A percentile compares a stretch with the other conserved stretches of the same genome.
Conservation (phyloP, 2,888 invertebrate genomes). For the Machimus rusticus region DNA sequence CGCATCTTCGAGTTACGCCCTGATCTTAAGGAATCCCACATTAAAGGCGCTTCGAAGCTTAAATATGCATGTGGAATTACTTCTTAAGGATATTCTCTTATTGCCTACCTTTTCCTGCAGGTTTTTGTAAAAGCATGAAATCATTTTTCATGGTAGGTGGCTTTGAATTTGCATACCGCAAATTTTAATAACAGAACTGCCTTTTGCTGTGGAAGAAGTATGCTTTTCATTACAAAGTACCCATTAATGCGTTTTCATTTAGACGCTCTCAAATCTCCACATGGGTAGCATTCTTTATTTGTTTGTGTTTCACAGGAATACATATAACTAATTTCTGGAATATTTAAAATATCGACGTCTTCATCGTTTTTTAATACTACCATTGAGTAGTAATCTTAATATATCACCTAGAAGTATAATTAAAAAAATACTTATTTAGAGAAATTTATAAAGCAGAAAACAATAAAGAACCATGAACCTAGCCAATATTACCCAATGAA, state of each 20-base stretch:
- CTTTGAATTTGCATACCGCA: background rate
- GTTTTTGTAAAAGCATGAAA: background rate
- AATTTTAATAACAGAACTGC: background rate
- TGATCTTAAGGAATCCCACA: slow-evolving; percentile 13
- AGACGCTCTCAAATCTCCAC: background rate
- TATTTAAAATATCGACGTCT: background rate
- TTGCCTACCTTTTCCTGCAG: background rate
- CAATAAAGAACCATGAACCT: too few relatives aligned
- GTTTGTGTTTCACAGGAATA: background rate
- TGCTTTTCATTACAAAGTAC: background rate
- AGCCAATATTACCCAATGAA: too few relatives aligned
- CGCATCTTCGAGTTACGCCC: background rate
- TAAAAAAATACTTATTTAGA: too few relatives aligned
- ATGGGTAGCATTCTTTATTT: background rate
- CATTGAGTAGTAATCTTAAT: background rate
- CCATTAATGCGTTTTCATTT: background rate
- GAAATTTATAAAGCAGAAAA: too few relatives aligned
- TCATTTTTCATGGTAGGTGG: background rate
- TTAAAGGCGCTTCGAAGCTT: background rate
- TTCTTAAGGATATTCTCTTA: background rate
- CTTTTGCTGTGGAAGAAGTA: background rate
- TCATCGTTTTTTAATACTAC: background rate
- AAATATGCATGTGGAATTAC: slow-evolving; percentile 14
- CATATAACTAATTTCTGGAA: background rate
- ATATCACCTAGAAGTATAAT: background rate